Percentiles rank a stretch among this genome's conserved stretches.
phyloP scores from a whole-genome alignment of 2,113 vertebrate species.

The Rhea americana region DNA sequence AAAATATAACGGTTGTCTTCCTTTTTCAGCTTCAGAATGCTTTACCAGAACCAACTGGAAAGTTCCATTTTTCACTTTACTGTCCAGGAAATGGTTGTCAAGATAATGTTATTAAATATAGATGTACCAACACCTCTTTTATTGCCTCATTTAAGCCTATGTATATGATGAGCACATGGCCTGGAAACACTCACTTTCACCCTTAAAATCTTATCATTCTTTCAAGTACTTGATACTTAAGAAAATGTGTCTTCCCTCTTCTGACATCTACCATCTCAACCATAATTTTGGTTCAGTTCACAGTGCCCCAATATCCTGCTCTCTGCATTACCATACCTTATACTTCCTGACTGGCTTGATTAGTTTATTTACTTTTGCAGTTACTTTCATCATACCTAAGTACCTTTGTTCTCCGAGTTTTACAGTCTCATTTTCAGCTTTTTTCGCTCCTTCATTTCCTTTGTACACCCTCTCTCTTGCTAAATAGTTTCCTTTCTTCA shows the following conservation, averaged over 20 bases:
- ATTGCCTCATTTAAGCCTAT: background rate
- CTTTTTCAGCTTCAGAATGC: background rate
- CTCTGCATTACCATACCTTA: background rate
- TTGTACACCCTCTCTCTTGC: background rate
- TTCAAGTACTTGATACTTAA: background rate
- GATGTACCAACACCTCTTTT: background rate
- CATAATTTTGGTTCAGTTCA: background rate
- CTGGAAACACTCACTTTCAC: constrained; percentile 41
- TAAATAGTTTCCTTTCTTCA: background rate
- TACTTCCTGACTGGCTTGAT: background rate
- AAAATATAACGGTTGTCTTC: background rate
- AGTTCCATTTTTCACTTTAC: background rate
- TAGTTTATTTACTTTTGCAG: background rate
- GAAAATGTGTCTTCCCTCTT: background rate
- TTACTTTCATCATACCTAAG: background rate
- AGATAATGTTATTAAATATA: background rate
- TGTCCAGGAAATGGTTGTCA: background rate
- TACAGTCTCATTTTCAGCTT: background rate
- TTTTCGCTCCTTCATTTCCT: background rate
- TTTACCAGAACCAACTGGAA: background rate
- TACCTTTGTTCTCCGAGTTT: background rate
- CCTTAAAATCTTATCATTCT: constrained; percentile 30
- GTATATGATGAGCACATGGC: background rate
- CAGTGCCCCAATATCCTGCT: background rate
- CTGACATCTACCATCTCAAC: background rate